Percentiles rank a stretch among this genome's conserved stretches.
phyloP scores from a whole-genome alignment of 2,113 vertebrate species.

The Tyto alba region DNA sequence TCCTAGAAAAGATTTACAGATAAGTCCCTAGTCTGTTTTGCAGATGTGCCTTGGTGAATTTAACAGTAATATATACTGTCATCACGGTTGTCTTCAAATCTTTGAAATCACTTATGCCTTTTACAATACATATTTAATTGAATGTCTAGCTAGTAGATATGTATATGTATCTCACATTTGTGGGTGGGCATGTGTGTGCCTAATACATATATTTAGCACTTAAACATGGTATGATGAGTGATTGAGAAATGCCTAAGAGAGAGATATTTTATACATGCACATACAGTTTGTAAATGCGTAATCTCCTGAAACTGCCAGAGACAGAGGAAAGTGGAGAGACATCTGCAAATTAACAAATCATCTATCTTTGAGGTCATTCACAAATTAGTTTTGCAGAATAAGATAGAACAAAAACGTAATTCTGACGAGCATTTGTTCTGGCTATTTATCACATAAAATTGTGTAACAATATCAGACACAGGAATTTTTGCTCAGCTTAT shows the following conservation, averaged over 20 bases:
- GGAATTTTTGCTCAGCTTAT: conserved; percentile 43
- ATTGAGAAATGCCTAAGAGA: conserved; percentile 27
- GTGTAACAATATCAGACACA: conserved; percentile 30
- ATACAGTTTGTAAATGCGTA: background rate
- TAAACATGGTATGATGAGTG: conserved; percentile 26
- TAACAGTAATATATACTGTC: conserved; percentile 48
- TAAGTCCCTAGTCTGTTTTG: conserved; percentile 46
- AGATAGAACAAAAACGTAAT: conserved; percentile 64
- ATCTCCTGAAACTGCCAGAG: conserved; percentile 22
- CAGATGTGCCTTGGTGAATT: conserved; percentile 54
- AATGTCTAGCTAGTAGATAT: conserved; percentile 60
- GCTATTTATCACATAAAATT: conserved; percentile 66
- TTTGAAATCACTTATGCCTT: conserved; percentile 52
- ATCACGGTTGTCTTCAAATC: conserved; percentile 58
- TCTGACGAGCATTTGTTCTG: conserved; percentile 61
- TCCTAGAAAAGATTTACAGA: conserved; percentile 54
- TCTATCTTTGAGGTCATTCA: conserved; percentile 56
- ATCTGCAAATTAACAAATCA: conserved; percentile 69
- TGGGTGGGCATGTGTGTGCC: conserved; percentile 24
- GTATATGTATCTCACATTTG: conserved; percentile 51
- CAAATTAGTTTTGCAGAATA: conserved; percentile 69
- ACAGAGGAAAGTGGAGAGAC: conserved; percentile 26
- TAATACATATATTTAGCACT: background rate
- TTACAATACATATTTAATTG: conserved; percentile 65
- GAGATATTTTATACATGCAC: background rate